Base-by-base conservation (phyloP, 2,888 invertebrate genomes). In the Pachydiplax longipennis region DNA sequence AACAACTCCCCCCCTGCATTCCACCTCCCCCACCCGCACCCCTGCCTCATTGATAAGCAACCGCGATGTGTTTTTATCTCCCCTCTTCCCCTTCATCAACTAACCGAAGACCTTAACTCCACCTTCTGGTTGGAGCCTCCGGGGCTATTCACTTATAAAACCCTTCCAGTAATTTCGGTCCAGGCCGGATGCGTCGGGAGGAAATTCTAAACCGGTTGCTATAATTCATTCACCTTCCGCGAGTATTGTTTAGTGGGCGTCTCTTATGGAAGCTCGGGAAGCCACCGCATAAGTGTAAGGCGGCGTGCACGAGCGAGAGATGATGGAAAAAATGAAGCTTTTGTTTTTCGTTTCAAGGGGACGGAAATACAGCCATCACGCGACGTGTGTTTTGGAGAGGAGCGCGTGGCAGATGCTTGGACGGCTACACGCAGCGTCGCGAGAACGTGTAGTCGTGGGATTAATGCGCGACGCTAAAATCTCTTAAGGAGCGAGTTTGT, bases 161-260 rank as follows among this genome's bases (percentile, higher is more conserved):
- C 81, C 80, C 73, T 73, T 73, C 87, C 87, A 58, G 25, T 87
- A 73, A 73, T 87, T 87, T 87, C 61, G 58, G 87, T 65, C 61
- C 73, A 22, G 25, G 31, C 65, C 65, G 65, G n/a, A 65, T 65
- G n/a, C 44, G 44, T 65, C 8, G 37, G 61, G 61, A 58, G 37
- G 61, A 31, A 53, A 61, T 22, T 61, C 61, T 48, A 58, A 87
- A 87, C 87, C 87, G 87, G 87, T 87, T 37, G 37, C 87, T 61
- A 87, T 87, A 87, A 87, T 87, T 87, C 87, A 87, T 87, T 87
- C 87, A 87, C 61, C 31, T 48, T 13, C 37, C 61, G 87, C 40
- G 82, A 58, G 87, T 58, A 87, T 87, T 87, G 87, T 87, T 65
- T 87, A 12, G 61, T 48, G 48, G 82, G 81, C 81, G 81, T 81